Base-by-base conservation (phyloP, 2,888 invertebrate genomes). In the Nemotelus pantherinus region DNA sequence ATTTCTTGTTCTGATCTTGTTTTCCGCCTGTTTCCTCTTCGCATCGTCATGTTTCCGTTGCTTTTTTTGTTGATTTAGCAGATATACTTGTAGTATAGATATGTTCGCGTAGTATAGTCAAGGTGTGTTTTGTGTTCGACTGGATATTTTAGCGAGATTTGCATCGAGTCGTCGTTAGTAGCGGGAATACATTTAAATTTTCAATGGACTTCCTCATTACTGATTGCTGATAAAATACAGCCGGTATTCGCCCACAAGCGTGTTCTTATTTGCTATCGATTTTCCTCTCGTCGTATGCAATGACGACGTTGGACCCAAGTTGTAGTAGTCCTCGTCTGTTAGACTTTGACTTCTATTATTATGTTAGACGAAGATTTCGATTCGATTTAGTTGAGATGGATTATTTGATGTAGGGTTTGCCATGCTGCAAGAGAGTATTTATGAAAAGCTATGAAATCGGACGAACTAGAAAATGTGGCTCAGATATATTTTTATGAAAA, bases 181-280 rank as follows among this genome's bases (percentile, higher is more conserved):
- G 78, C 78, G 77, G 74, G 79, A 79, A 79, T 79, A 79, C 79
- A 79, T 79, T 79, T 79, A 79, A 79, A 79, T 79, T 79, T 79
- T 75, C 79, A 79, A 79, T 79, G 79, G 79, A 79, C 79, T 79
- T 79, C 79, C 79, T 79, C 79, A 79, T 79, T 79, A 79, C 74
- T 77, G 79, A 79, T 79, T 64, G 55, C 67, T 63, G 77, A 77
- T 77, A 80, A 25, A 25, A 70, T 67, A 58, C 65, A 45, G 68
- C 47, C 43, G 25, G 75, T 53, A 55, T 78, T 78, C 78, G 78
- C 78, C 78, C 77, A 77, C 77, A 74, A 68, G 64, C 78, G 77
- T 79, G 74, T 79, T 78, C 75, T 71, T 77, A 77, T 79, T 77
- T 77, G 71, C 70, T 75, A 74, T 74, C 74, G 78, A 71, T 58